Evolutionary conservation across 37 sponge, comb jelly and placozoan species (phyloP).

Genomic region (Agelas oroides): DNA sequence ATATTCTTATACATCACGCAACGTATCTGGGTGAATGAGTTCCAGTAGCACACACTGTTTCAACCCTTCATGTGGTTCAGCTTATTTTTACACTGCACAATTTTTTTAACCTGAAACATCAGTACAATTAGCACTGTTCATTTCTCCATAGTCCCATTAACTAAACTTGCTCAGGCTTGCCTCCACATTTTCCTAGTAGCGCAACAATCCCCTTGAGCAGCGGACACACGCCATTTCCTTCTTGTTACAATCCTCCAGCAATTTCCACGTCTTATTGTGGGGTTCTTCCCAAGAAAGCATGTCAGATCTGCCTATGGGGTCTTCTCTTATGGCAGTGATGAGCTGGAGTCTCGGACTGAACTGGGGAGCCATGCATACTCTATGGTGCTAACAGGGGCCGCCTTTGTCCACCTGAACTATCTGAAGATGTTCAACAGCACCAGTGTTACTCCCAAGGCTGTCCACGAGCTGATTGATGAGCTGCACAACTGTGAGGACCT

Average conservation of each 20-base stretch:
- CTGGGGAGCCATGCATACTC: constrained; percentile 23
- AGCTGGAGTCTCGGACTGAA: neutral
- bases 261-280: constrained; percentile 28
- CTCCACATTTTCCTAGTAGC: too few species aligned
- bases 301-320: neutral
- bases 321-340: constrained; percentile 21
- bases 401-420: constrained; percentile 32
- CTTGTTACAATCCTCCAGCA: too few species aligned
- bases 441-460: neutral
- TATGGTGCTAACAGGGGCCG: constrained; percentile 24
- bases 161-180: too few species aligned
- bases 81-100: too few species aligned
- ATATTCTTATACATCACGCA: too few species aligned
- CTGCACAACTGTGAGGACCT: constrained; percentile 43
- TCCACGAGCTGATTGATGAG: constrained; percentile 13
- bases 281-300: constrained; percentile 30
- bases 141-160: too few species aligned
- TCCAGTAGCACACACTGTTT: too few species aligned
- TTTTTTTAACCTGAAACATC: too few species aligned
- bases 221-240: too few species aligned
- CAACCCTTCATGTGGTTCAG: too few species aligned
- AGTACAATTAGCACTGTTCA: too few species aligned
- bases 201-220: too few species aligned
- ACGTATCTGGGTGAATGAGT: neutral
- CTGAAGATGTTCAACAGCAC: constrained; percentile 22